Percentiles rank a stretch among this genome's conserved stretches.
These are phyloP conservation scores for Amia ocellicauda DNA, from an alignment of 2,113 vertebrate species.

Conservation along the genomic window DNA sequence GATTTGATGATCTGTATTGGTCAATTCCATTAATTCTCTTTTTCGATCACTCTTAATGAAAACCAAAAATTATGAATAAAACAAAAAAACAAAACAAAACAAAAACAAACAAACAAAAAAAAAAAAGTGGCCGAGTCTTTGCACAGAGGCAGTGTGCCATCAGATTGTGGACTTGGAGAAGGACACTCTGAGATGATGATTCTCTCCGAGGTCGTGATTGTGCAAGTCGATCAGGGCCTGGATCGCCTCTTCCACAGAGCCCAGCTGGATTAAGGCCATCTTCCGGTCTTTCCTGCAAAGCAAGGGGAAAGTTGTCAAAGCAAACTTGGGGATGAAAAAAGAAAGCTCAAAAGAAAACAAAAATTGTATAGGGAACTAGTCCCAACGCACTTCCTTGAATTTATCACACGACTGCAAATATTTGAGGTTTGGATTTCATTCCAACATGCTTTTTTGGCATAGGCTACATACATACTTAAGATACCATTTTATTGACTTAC, in stretches of 20 bases:
- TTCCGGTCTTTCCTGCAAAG: constrained; percentile 62
- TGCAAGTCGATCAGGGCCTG: constrained; percentile 71
- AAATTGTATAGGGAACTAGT: too few species aligned
- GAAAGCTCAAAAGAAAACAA: too few species aligned
- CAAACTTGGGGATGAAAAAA: too few species aligned
- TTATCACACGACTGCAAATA: too few species aligned
- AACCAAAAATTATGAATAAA: too few species aligned
- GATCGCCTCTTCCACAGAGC: constrained; percentile 71
- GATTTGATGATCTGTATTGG: constrained; percentile 17
- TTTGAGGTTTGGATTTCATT: too few species aligned
- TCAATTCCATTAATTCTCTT: constrained; percentile 10
- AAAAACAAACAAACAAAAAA: not conserved
- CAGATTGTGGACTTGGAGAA: constrained; percentile 68
- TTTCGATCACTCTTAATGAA: constrained; percentile 1
- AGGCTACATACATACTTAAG: too few species aligned
- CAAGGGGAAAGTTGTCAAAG: not conserved
- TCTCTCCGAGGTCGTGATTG: constrained; percentile 68
- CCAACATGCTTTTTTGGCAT: too few species aligned
- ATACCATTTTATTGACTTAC: too few species aligned
- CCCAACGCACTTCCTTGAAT: too few species aligned
- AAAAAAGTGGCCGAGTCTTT: constrained; percentile 3
- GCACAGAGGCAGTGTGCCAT: constrained; percentile 30
- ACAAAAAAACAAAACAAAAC: too few species aligned
- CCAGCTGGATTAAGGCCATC: constrained; percentile 72
- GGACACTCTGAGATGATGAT: constrained; percentile 68